Evolutionary conservation across 2,113 vertebrate species (phyloP).

Genomic region (Oncorhynchus mykiss): DNA sequence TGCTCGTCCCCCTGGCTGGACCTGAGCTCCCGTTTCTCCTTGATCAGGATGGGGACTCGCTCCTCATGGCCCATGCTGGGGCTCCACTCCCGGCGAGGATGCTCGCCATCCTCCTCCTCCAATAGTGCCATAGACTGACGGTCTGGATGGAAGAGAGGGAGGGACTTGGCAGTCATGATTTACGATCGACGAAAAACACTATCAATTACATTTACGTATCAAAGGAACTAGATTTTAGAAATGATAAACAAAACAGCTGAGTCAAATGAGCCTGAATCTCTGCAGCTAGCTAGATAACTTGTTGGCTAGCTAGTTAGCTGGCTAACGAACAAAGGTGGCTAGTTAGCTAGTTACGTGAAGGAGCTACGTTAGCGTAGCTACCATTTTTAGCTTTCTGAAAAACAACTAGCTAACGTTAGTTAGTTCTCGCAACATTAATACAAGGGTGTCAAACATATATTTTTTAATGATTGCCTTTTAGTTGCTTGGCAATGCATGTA

Average conservation of each 20-base stretch:
- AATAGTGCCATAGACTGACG: slow-evolving; percentile 66
- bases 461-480: background rate
- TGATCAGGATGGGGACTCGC: slow-evolving; percentile 68
- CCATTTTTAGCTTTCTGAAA: slow-evolving; percentile 18
- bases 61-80: slow-evolving; percentile 73
- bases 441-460: background rate
- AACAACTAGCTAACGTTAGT: background rate
- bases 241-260: too few species aligned
- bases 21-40: slow-evolving; percentile 64
- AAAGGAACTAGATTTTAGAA: background rate
- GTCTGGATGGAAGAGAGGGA: slow-evolving; percentile 43
- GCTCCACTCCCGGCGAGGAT: slow-evolving; percentile 70
- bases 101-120: slow-evolving; percentile 68
- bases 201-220: background rate
- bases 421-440: background rate
- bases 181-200: background rate
- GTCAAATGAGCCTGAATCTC: background rate
- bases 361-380: slow-evolving; percentile 17
- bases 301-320: background rate
- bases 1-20: slow-evolving; percentile 58
- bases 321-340: slow-evolving; percentile 75
- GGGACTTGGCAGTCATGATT: slow-evolving; percentile 4
- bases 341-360: background rate
- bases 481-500: background rate
- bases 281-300: background rate